phyloP scores from a whole-genome alignment of 2,113 vertebrate species.

The Xiphophorus maculatus region DNA sequence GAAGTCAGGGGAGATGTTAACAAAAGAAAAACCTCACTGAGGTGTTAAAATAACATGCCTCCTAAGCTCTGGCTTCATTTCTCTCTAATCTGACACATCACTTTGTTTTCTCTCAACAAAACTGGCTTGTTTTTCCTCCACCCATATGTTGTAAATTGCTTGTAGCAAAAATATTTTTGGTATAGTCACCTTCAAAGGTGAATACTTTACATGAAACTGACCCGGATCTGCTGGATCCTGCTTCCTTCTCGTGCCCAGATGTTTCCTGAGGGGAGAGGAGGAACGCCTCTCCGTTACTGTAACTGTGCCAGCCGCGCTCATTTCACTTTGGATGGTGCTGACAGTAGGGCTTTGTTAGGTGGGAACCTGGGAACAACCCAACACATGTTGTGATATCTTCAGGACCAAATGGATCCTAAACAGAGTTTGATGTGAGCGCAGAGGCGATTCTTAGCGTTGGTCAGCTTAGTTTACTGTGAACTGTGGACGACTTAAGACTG shows the following conservation, averaged over 20 bases:
- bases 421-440: background rate
- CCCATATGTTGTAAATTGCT: background rate
- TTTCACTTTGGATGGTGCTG: slow-evolving; percentile 43
- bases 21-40: slow-evolving; percentile 60
- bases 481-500: no score
- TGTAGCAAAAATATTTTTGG: background rate
- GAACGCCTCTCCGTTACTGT: slow-evolving; percentile 50
- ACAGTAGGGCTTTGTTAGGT: slow-evolving; percentile 52
- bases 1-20: slow-evolving; percentile 79
- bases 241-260: slow-evolving; percentile 73
- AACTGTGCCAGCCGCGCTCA: slow-evolving; percentile 47
- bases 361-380: slow-evolving; percentile 35
- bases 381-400: slow-evolving; percentile 47
- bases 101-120: slow-evolving; percentile 6
- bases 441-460: no score
- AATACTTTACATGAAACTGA: slow-evolving; percentile 45
- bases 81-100: slow-evolving; percentile 15
- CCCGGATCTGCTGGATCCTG: slow-evolving; percentile 41
- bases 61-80: slow-evolving; percentile 45
- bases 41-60: slow-evolving; percentile 59
- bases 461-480: no score
- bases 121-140: slow-evolving; percentile 7
- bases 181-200: slow-evolving; percentile 23
- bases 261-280: slow-evolving; percentile 72
- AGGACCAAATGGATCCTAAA: background rate